phyloP scores from a whole-genome alignment of 2,797 vertebrate genomes.

The Coracias cyanogaster region DNA sequence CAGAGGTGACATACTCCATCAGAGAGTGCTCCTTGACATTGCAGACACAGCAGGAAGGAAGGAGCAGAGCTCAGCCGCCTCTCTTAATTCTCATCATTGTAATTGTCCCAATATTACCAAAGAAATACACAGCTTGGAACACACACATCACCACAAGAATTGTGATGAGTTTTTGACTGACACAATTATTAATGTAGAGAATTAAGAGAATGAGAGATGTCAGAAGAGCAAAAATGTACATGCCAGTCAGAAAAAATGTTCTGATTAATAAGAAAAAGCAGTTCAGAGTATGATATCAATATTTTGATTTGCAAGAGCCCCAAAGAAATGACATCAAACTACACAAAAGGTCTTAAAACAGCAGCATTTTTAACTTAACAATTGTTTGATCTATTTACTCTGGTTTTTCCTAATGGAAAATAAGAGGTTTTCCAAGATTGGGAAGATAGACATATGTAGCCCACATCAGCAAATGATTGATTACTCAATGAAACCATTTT shows the following conservation, averaged over 20 bases:
- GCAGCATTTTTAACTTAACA: not conserved
- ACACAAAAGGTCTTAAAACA: not conserved
- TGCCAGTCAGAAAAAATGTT: not conserved
- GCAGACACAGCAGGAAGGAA: not conserved
- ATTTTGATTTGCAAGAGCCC: not conserved
- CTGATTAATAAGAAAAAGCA: not conserved
- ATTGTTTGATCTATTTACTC: not conserved
- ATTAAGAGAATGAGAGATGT: not conserved
- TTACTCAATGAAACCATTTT: not conserved
- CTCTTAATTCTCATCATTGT: not conserved
- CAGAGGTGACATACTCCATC: not conserved
- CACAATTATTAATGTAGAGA: not conserved
- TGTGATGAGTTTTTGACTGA: not conserved
- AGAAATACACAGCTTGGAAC: not conserved
- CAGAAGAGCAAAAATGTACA: not conserved
- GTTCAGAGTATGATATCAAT: not conserved
- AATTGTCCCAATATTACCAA: not conserved
- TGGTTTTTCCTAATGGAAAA: not conserved
- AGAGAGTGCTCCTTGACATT: not conserved
- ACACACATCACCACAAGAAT: not conserved
- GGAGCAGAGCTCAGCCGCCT: rapidly evolving
- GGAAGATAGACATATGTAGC: not conserved
- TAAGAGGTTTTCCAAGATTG: not conserved
- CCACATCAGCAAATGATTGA: not conserved
- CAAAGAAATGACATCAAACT: not conserved